A percentile compares a stretch with the other conserved stretches of the same genome.
These are phyloP conservation scores for Chondrosia reniformis DNA, from an alignment of 37 sponge, comb jelly and placozoan genomes.

Conservation along the genomic window DNA sequence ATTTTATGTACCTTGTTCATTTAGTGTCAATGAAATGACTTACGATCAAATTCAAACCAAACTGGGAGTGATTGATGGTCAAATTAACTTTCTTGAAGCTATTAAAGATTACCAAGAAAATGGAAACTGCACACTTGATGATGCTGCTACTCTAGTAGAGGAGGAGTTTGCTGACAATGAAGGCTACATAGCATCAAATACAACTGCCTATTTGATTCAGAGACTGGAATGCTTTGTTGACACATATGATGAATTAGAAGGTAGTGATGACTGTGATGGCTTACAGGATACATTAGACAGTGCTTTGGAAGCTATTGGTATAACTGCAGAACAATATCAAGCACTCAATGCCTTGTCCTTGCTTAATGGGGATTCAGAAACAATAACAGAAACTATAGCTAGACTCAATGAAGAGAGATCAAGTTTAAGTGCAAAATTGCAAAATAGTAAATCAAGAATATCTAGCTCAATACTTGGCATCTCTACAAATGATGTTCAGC, in stretches of 20 bases:
- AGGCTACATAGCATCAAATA: not conserved
- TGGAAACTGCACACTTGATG: not conserved
- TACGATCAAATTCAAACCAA: conserved; percentile 35
- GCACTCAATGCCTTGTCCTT: no score
- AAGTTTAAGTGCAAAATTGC: no score
- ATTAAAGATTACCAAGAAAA: not conserved
- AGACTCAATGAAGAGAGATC: no score
- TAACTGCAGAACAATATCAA: not conserved
- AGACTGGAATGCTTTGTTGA: not conserved
- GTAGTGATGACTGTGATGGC: not conserved
- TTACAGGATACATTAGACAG: not conserved
- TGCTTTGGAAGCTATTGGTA: not conserved
- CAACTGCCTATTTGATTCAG: not conserved
- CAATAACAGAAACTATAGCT: no score
- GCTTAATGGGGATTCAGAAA: no score
- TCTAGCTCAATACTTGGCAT: no score
- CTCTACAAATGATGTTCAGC: no score
- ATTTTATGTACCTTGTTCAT: no score
- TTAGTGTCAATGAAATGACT: conserved; percentile 1
- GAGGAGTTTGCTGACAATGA: not conserved
- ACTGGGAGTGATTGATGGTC: conserved; percentile 23
- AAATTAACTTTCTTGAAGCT: conserved; percentile 9
- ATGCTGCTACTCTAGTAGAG: not conserved
- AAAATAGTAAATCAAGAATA: no score
- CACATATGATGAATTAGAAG: no score